Evolutionary conservation across 2,797 vertebrate species (phyloP), one percentile per base, ranked within the genome.

Genomic region (Poecilia picta): DNA sequence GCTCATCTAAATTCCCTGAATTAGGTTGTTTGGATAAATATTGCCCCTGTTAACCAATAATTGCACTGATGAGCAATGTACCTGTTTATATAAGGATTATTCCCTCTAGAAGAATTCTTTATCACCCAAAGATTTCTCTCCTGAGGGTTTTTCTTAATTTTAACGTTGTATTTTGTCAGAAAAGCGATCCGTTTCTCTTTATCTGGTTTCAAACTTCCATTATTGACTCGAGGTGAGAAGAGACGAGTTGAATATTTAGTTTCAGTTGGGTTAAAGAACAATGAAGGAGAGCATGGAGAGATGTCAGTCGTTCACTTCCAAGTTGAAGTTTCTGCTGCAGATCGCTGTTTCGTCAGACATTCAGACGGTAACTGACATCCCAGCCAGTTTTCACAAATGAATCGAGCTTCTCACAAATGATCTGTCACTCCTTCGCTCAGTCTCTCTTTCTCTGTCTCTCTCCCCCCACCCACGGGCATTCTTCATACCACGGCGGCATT

Each of bases 351-450:
- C 64, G 73, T 77, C 77, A 84, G 85, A 79, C 81, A 33, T 20
- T 62, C 78, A 83, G 90, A 89, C 87, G 31, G 86, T 79, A 87
- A 89, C 87, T 80, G 89, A 80, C 89, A 84, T 86, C 72, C 78
- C 73, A 72, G 77, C 74, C 81, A 75, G 39, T 83, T 91, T 90
- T 85, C 81, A 85, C 85, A 88, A 91, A 89, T 88, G 87, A 93
- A 90, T 83, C 45, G 80, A 84, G 80, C 86, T 85, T 89, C 31
- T 89, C 86, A 84, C 81, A 87, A 87, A 83, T 78, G 76, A 92
- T 88, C 78, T 39, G 76, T 89, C 91, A 73, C 71, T 79, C 43
- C 45, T 33, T 72, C 13, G 23, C 72, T 75, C 53, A 4, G 0
- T 75, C 55, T 74, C 59, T 55, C 68, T 43, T 39, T 39, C 36